These are phyloP conservation scores for Clepsis dumicolana DNA, from an alignment of 2,888 invertebrate genomes.

Conservation along the genomic window DNA sequence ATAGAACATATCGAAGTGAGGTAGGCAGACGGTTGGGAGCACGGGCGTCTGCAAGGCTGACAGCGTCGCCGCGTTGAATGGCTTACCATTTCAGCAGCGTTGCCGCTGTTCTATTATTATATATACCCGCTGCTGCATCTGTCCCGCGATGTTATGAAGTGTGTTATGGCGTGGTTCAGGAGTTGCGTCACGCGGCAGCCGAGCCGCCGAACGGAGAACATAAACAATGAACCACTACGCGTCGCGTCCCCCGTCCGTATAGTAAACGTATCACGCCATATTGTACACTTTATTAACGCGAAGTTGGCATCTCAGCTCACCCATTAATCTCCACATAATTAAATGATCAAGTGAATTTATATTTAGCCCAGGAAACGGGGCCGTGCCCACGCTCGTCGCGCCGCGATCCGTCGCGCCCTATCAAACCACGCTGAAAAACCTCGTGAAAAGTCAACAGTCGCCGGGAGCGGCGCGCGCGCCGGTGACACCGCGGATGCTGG, in stretches of 20 bases:
- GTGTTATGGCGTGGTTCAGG: slow-evolving; percentile 7
- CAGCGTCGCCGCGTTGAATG: background rate
- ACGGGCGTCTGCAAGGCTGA: background rate
- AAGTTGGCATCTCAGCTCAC: slow-evolving; percentile 76
- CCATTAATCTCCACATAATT: slow-evolving; percentile 85
- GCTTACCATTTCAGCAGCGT: background rate
- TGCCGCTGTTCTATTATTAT: slow-evolving; percentile 4
- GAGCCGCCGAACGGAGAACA: slow-evolving; percentile 46
- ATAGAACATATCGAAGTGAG: background rate
- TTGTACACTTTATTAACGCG: slow-evolving; percentile 75
- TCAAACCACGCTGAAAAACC: slow-evolving; percentile 60
- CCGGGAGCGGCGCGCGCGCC: slow-evolving; percentile 15
- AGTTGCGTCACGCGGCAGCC: slow-evolving; percentile 10
- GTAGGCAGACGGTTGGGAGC: background rate
- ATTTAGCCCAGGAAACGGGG: slow-evolving; percentile 83
- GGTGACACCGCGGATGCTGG: slow-evolving; percentile 16
- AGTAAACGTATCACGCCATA: slow-evolving; percentile 68
- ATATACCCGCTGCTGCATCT: slow-evolving; percentile 16
- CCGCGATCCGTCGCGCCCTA: slow-evolving; percentile 61
- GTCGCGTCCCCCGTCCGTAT: slow-evolving; percentile 51
- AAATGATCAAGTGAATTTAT: slow-evolving; percentile 85
- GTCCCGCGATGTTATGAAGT: slow-evolving; percentile 20
- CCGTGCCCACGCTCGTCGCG: slow-evolving; percentile 69
- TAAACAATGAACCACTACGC: slow-evolving; percentile 48
- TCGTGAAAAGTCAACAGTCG: slow-evolving; percentile 47